A percentile compares a stretch with the other conserved stretches of the same genome.
Evolutionary conservation across 2,888 invertebrate species (phyloP).

Genomic region (Pollenia griseotomentosa): DNA sequence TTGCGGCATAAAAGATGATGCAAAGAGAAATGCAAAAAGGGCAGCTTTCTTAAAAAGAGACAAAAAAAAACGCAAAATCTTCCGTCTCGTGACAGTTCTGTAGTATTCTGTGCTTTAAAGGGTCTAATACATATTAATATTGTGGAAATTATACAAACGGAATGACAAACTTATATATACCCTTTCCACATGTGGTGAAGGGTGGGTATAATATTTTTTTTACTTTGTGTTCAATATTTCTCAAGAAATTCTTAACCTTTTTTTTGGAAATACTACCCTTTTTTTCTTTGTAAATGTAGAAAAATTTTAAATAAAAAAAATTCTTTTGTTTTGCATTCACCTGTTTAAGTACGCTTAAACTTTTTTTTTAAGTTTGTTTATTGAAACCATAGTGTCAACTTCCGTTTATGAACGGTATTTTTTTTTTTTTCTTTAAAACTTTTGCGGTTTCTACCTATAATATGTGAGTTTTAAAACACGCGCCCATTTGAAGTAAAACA

Average conservation of each 20-base stretch:
- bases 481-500: constrained; percentile 67
- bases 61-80: too few relatives aligned
- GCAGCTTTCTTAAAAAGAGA: too few relatives aligned
- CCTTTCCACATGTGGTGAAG: too few relatives aligned
- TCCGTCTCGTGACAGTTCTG: too few relatives aligned
- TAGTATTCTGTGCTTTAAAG: too few relatives aligned
- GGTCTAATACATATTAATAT: too few relatives aligned
- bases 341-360: constrained; percentile 44
- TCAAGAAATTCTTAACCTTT: not conserved
- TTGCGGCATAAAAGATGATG: too few relatives aligned
- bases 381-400: constrained; percentile 68
- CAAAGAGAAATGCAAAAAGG: too few relatives aligned
- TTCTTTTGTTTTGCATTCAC: constrained; percentile 53
- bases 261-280: not conserved
- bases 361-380: constrained; percentile 18
- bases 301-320: not conserved
- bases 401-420: constrained; percentile 60
- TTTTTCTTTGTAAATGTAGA: not conserved
- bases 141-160: too few relatives aligned
- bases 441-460: constrained; percentile 26
- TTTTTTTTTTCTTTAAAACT: constrained; percentile 19
- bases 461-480: constrained; percentile 58
- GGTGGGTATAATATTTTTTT: too few relatives aligned
- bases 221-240: too few relatives aligned
- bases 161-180: too few relatives aligned